Percentiles rank a stretch among this genome's conserved stretches.
Evolutionary conservation across 2,113 vertebrate genomes (phyloP).

Genomic region (Talpa occidentalis): DNA sequence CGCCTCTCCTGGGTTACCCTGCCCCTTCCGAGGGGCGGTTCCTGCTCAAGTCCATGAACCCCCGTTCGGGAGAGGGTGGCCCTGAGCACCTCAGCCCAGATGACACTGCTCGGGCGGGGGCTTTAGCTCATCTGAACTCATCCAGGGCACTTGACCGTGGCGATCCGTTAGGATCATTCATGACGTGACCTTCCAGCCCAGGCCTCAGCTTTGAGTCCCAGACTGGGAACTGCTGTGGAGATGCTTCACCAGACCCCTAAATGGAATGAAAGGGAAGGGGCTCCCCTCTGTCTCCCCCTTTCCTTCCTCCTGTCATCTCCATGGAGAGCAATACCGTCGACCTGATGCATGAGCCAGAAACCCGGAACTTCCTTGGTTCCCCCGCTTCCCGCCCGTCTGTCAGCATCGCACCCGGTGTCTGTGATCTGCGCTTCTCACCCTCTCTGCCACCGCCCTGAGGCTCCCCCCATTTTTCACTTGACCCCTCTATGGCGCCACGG

Average conservation of each 20-base stretch:
- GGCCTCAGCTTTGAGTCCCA: neutral
- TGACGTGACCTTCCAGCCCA: neutral
- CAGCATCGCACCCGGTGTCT: neutral
- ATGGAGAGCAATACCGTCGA: neutral
- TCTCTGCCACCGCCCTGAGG: fast-evolving
- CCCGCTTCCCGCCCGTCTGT: neutral
- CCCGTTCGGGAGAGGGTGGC: neutral
- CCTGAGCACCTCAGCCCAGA: neutral
- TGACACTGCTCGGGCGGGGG: fast-evolving
- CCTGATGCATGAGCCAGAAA: neutral
- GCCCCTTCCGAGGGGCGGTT: neutral
- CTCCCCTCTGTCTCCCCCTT: too few relatives aligned
- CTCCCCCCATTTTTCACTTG: neutral
- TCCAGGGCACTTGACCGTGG: neutral
- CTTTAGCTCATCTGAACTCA: neutral
- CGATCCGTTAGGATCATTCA: fast-evolving
- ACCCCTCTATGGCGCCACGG: neutral
- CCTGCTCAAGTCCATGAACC: neutral
- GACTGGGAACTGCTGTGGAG: neutral
- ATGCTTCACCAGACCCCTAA: neutral
- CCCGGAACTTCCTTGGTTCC: neutral
- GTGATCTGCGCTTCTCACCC: neutral
- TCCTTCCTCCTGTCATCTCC: neutral
- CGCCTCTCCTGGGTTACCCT: neutral
- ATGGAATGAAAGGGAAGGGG: neutral